phyloP scores from a whole-genome alignment of 2,888 invertebrate species.

The Automeris io region DNA sequence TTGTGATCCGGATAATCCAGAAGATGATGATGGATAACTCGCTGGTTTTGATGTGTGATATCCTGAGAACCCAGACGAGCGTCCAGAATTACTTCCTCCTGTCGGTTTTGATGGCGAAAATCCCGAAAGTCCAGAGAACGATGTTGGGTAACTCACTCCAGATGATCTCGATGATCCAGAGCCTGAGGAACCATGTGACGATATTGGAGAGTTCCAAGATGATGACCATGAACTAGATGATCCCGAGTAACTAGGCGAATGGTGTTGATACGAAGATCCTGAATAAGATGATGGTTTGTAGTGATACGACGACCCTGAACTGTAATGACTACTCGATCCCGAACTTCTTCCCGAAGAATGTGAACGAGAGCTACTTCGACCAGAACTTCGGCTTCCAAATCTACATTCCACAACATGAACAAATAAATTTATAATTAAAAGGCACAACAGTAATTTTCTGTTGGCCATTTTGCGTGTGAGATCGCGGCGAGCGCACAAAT shows the following conservation, averaged over 20 bases:
- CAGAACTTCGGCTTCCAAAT: conserved; percentile 8
- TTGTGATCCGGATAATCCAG: conserved; percentile 19
- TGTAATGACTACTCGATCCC: conserved; percentile 9
- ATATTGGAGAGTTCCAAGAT: too few species aligned
- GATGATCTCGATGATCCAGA: conserved; percentile 21
- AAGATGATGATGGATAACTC: conserved; percentile 21
- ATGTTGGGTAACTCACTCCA: conserved; percentile 13
- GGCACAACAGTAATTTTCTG: conserved; percentile 8
- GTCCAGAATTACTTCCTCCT: conserved; percentile 12
- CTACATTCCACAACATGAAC: conserved; percentile 5
- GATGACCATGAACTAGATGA: too few species aligned
- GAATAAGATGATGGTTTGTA: conserved; percentile 15
- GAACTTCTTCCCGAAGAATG: conserved; percentile 9
- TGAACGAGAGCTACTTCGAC: conserved; percentile 18
- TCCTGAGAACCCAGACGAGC: conserved; percentile 15
- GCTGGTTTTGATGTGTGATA: conserved; percentile 12
- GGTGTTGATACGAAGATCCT: conserved; percentile 17
- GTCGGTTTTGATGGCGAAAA: conserved; percentile 14
- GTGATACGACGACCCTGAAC: conserved; percentile 7
- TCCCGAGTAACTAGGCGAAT: too few species aligned
- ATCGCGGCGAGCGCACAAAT: neutral
- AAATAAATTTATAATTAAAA: conserved; percentile 5
- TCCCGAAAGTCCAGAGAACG: conserved; percentile 22
- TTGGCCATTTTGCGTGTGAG: conserved; percentile 6
- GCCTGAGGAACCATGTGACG: too few species aligned